These are phyloP conservation scores for Micrasema minimum DNA, from an alignment of 1,140 invertebrate genomes.

Conservation along the genomic window DNA sequence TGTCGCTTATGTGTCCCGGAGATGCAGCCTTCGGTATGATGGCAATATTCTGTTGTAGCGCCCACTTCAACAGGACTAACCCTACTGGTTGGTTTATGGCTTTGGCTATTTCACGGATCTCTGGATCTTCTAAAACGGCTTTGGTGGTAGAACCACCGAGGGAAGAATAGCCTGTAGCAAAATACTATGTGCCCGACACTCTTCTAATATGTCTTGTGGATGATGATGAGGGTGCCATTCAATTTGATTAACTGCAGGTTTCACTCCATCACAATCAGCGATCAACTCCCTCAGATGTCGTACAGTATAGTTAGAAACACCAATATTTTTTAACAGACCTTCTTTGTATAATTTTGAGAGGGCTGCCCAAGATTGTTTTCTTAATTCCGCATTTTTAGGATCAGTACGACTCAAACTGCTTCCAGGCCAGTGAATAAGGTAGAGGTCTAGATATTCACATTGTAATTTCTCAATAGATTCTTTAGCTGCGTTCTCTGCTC, in stretches of 20 bases:
- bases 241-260: constrained; percentile 79
- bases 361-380: constrained; percentile 75
- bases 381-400: constrained; percentile 66
- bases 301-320: constrained; percentile 85
- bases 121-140: constrained; percentile 39
- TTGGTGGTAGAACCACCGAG: constrained; percentile 65
- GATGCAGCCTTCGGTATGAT: constrained; percentile 69
- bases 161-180: constrained; percentile 70
- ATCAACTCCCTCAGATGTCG: constrained; percentile 78
- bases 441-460: constrained; percentile 82
- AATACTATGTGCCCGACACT: constrained; percentile 67
- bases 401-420: constrained; percentile 60
- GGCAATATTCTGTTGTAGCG: constrained; percentile 63
- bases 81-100: constrained; percentile 62
- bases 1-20: constrained; percentile 64
- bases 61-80: constrained; percentile 69
- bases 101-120: constrained; percentile 61
- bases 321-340: constrained; percentile 76
- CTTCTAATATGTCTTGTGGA: constrained; percentile 60
- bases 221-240: constrained; percentile 72
- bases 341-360: constrained; percentile 73
- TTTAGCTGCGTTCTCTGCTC: constrained; percentile 68
- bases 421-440: constrained; percentile 89
- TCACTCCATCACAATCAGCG: constrained; percentile 66
- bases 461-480: constrained; percentile 74